Conservation (phyloP, 2,113 vertebrate species). For the Dipodomys merriami region DNA sequence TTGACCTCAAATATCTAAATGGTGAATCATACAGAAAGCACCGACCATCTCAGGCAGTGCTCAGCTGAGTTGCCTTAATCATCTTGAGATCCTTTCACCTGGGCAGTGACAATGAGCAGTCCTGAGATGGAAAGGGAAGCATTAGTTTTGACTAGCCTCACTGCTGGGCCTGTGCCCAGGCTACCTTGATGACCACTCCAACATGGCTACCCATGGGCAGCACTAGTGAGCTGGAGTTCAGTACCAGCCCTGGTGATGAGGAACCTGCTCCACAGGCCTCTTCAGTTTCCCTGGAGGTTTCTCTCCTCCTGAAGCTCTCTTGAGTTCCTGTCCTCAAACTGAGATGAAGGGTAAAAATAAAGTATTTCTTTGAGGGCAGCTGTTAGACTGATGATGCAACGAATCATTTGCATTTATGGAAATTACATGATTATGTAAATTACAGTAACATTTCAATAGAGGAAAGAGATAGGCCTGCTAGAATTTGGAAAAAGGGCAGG, state of each 20-base stretch:
- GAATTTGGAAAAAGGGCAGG: slow-evolving; percentile 34
- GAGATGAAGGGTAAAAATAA: slow-evolving; percentile 72
- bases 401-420: slow-evolving; percentile 82
- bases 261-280: slow-evolving; percentile 6
- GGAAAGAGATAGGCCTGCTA: slow-evolving; percentile 53
- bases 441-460: slow-evolving; percentile 78
- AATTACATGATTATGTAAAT: slow-evolving; percentile 80
- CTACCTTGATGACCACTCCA: not conserved
- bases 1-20: not conserved
- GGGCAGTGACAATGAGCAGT: not conserved
- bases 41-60: no score
- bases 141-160: rapidly evolving
- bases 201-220: not conserved
- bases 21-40: not conserved
- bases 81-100: not conserved
- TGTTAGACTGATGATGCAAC: slow-evolving; percentile 71
- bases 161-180: not conserved
- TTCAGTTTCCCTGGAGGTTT: not conserved
- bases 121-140: not conserved
- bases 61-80: not conserved
- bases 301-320: not conserved
- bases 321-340: slow-evolving; percentile 46
- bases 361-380: slow-evolving; percentile 74
- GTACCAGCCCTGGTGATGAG: not conserved
- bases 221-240: not conserved